Conservation (phyloP, 1,140 invertebrate species). For the Lerema accius region DNA sequence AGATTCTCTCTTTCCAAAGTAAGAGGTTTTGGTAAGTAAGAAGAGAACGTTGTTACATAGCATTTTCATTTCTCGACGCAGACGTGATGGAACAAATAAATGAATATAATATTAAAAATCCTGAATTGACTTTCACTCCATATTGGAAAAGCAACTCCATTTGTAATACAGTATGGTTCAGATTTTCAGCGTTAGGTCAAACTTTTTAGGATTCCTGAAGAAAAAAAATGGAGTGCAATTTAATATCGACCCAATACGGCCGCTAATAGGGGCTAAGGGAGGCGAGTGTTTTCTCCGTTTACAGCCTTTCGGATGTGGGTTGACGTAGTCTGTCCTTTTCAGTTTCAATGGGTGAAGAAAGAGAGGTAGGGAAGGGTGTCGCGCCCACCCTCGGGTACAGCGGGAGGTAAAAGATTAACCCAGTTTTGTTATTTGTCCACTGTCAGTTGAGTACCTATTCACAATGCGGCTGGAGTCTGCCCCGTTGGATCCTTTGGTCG, state of each 20-base stretch:
- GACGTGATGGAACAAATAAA: constrained; percentile 77
- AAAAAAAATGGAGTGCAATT: constrained; percentile 54
- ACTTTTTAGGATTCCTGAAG: constrained; percentile 74
- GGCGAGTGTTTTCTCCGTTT: constrained; percentile 25
- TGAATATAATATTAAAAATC: constrained; percentile 78
- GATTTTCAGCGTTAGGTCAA: constrained; percentile 58
- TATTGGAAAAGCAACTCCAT: constrained; percentile 59
- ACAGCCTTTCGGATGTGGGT: constrained; percentile 51
- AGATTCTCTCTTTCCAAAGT: constrained; percentile 55
- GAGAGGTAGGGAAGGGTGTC: constrained; percentile 60
- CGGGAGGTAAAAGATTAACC: constrained; percentile 81
- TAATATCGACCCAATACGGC: constrained; percentile 47
- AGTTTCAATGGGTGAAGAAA: constrained; percentile 55
- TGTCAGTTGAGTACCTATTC: constrained; percentile 81
- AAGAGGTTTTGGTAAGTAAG: constrained; percentile 47
- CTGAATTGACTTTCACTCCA: constrained; percentile 46
- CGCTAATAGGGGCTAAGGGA: constrained; percentile 38
- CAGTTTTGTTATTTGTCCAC: constrained; percentile 82
- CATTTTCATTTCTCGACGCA: constrained; percentile 75
- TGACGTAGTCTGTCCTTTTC: constrained; percentile 57
- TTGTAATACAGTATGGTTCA: constrained; percentile 52
- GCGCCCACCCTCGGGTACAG: constrained; percentile 58
- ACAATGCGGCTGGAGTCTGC: constrained; percentile 76
- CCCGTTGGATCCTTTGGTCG: constrained; percentile 71
- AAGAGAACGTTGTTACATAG: constrained; percentile 68